Percentiles rank a stretch among this genome's conserved stretches.
These are phyloP conservation scores for Poecile atricapillus DNA, from an alignment of 2,113 vertebrate species.

Conservation along the genomic window DNA sequence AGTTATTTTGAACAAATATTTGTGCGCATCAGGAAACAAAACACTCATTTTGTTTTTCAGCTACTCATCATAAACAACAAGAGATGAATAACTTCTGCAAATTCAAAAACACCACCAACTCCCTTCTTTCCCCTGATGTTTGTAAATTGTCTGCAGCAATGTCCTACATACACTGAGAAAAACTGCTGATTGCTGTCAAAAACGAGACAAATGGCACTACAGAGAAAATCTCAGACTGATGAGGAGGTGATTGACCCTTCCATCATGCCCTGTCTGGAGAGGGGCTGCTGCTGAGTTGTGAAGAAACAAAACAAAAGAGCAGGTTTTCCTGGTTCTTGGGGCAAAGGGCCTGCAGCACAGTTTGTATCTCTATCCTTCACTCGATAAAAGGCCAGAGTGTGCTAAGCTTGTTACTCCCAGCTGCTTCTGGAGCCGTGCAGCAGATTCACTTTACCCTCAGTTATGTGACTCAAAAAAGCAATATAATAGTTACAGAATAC, in stretches of 20 bases:
- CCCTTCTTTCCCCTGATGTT: neutral
- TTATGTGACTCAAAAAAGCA: neutral
- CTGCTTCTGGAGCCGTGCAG: accelerated
- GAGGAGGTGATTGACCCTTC: neutral
- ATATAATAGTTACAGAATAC: neutral
- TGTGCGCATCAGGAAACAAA: conserved; percentile 6
- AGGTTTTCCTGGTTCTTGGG: neutral
- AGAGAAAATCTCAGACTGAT: neutral
- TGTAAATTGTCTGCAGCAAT: conserved; percentile 35
- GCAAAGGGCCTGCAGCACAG: neutral
- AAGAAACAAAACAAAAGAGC: neutral
- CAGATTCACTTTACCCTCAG: neutral
- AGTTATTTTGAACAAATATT: conserved; percentile 36
- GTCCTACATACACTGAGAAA: neutral
- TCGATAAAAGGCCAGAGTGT: neutral
- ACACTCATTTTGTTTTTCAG: neutral
- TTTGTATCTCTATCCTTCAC: neutral
- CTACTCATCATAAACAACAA: neutral
- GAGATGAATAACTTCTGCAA: neutral
- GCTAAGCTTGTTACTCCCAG: neutral
- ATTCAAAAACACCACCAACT: neutral
- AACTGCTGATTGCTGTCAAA: neutral
- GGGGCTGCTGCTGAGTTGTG: neutral
- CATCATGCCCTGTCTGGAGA: neutral
- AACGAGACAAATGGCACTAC: neutral